These are phyloP conservation scores for Drosophila recens DNA, from an alignment of 2,888 invertebrate genomes.

Conservation along the genomic window DNA sequence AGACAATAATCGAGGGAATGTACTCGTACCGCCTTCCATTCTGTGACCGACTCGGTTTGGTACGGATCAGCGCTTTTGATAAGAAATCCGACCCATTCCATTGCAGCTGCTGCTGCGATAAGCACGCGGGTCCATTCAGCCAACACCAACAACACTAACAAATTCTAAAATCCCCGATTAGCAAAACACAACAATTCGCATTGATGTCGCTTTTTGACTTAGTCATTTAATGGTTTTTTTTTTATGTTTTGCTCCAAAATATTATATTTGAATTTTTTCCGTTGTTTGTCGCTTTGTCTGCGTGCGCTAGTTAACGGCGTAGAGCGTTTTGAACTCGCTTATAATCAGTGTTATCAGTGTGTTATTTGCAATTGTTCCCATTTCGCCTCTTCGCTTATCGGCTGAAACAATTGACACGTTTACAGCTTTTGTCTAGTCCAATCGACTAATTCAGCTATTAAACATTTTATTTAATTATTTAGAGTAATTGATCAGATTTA, in stretches of 20 bases:
- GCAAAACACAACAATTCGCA: conserved; percentile 13
- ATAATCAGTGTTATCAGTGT: conserved; percentile 46
- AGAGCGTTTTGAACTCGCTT: conserved; percentile 38
- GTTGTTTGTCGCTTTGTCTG: conserved; percentile 31
- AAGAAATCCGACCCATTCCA: conserved; percentile 25
- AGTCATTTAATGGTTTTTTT: conserved; percentile 23
- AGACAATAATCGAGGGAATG: neutral
- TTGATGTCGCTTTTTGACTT: conserved; percentile 14
- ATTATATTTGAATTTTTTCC: neutral
- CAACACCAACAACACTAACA: neutral
- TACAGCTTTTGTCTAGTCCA: conserved; percentile 26
- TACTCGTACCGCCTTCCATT: conserved; percentile 22
- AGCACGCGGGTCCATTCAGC: conserved; percentile 26
- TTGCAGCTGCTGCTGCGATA: conserved; percentile 32
- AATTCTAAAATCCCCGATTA: conserved; percentile 14
- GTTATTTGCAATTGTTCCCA: conserved; percentile 25
- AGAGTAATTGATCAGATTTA: neutral
- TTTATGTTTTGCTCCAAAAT: neutral
- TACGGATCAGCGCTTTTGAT: conserved; percentile 36
- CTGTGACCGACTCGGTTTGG: conserved; percentile 16
- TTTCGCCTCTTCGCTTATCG: conserved; percentile 39
- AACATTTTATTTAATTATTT: neutral
- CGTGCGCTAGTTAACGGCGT: conserved; percentile 28
- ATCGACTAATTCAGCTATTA: conserved; percentile 1
- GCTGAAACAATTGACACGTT: conserved; percentile 9